Conservation (phyloP, 2,888 invertebrate species). For the Drosophila prostipennis region DNA sequence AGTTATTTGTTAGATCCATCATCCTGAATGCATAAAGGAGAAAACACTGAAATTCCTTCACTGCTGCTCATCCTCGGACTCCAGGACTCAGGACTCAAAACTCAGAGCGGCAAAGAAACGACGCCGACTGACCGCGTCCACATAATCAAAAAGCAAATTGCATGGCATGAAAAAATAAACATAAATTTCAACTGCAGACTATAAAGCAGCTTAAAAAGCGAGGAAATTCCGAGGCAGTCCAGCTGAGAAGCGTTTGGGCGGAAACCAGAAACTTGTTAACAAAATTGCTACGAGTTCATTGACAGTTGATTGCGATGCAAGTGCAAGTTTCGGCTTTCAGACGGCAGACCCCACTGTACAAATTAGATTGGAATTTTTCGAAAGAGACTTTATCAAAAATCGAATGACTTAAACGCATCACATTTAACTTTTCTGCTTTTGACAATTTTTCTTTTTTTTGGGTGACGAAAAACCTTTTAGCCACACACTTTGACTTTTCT, state of each 20-base stretch:
- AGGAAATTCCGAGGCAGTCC: slow-evolving; percentile 14
- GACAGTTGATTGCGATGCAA: slow-evolving; percentile 46
- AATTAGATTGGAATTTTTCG: not conserved
- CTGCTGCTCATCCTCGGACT: not conserved
- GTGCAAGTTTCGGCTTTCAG: slow-evolving; percentile 31
- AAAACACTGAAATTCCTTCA: slow-evolving; percentile 20
- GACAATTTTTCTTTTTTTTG: not conserved
- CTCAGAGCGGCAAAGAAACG: not conserved
- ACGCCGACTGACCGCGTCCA: slow-evolving; percentile 44
- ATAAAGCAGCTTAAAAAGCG: slow-evolving; percentile 31
- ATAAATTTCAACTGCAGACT: slow-evolving; percentile 41
- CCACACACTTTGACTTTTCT: not conserved
- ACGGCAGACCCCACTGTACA: slow-evolving; percentile 1
- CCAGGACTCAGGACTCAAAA: not conserved
- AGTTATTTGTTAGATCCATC: slow-evolving; percentile 59
- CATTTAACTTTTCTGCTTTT: not conserved
- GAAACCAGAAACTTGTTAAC: slow-evolving; percentile 49
- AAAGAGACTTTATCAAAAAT: not conserved
- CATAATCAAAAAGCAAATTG: slow-evolving; percentile 51
- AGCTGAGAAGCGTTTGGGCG: slow-evolving; percentile 25
- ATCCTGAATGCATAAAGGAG: slow-evolving; percentile 41
- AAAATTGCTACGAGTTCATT: slow-evolving; percentile 44
- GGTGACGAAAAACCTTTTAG: slow-evolving; percentile 3
- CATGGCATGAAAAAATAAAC: slow-evolving; percentile 49
- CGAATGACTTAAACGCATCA: not conserved